These are phyloP conservation scores for Poeciliopsis infans DNA, from an alignment of 2,797 vertebrate genomes.

Conservation along the genomic window DNA sequence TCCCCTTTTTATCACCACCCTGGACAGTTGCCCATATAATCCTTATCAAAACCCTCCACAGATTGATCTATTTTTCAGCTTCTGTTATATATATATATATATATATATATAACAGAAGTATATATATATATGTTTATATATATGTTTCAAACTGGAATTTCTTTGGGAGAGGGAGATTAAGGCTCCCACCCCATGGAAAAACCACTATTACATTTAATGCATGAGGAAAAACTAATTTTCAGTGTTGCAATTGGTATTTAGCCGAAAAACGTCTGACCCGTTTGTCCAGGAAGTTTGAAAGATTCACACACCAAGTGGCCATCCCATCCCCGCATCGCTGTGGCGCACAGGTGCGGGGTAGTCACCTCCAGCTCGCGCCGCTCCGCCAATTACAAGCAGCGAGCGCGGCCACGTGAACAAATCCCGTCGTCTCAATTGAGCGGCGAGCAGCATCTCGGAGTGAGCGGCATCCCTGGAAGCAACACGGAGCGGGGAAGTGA, in stretches of 20 bases:
- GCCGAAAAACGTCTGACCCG: neutral
- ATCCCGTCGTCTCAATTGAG: slow-evolving; percentile 72
- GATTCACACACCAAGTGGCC: neutral
- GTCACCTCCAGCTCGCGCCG: slow-evolving; percentile 28
- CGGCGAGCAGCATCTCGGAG: slow-evolving; percentile 47
- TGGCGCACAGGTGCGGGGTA: slow-evolving; percentile 69
- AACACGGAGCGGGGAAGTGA: slow-evolving; percentile 41
- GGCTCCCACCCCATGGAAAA: neutral
- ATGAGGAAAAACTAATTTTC: neutral
- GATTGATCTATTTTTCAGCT: neutral
- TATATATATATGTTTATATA: too few relatives aligned
- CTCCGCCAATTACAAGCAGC: slow-evolving; percentile 77
- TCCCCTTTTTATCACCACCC: neutral
- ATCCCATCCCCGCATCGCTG: neutral
- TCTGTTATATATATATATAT: too few relatives aligned
- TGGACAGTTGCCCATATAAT: neutral
- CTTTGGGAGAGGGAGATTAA: neutral
- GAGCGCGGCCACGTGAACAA: slow-evolving; percentile 78
- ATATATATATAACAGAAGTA: neutral
- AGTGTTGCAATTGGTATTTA: neutral
- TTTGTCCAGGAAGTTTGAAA: neutral
- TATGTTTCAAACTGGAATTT: neutral
- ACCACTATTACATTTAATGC: neutral
- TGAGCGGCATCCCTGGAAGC: slow-evolving; percentile 52
- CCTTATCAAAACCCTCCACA: neutral